Conservation (phyloP, 2,888 invertebrate species). For the Scaptomyza caliginosa region DNA sequence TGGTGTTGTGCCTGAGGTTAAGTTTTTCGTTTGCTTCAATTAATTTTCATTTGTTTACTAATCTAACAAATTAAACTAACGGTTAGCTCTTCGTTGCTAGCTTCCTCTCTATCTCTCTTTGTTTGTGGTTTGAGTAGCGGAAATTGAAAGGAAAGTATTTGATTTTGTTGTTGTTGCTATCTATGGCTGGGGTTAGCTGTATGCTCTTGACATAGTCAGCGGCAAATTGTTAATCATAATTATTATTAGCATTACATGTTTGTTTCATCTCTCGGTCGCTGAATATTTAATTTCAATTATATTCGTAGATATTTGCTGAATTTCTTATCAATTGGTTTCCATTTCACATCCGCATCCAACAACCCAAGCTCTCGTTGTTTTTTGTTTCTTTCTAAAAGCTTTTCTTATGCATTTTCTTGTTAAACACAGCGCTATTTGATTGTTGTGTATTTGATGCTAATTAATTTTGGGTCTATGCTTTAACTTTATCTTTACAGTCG, state of each 20-base stretch:
- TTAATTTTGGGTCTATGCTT: conserved; percentile 56
- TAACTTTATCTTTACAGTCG: neutral
- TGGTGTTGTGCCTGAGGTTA: conserved; percentile 61
- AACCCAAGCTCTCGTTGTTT: conserved; percentile 1
- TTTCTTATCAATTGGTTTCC: conserved; percentile 52
- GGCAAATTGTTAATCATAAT: neutral
- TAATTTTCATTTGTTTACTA: conserved; percentile 82
- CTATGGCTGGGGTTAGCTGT: neutral
- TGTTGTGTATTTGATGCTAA: conserved; percentile 68
- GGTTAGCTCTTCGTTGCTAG: conserved; percentile 49
- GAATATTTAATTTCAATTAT: conserved; percentile 25
- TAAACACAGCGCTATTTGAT: conserved; percentile 24
- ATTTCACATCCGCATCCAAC: conserved; percentile 24
- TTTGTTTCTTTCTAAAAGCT: neutral
- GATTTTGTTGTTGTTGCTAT: neutral
- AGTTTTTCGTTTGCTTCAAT: conserved; percentile 81
- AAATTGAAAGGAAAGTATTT: conserved; percentile 67
- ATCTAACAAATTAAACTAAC: conserved; percentile 81
- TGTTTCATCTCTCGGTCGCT: neutral
- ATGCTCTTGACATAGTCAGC: neutral
- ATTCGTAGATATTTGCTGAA: conserved; percentile 5
- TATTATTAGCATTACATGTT: neutral
- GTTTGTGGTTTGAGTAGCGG: conserved; percentile 40
- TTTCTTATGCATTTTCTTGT: conserved; percentile 3
- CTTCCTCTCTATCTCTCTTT: neutral